These are phyloP conservation scores for Drosophila glabriapex DNA, from an alignment of 2,888 invertebrate genomes.

Conservation along the genomic window DNA sequence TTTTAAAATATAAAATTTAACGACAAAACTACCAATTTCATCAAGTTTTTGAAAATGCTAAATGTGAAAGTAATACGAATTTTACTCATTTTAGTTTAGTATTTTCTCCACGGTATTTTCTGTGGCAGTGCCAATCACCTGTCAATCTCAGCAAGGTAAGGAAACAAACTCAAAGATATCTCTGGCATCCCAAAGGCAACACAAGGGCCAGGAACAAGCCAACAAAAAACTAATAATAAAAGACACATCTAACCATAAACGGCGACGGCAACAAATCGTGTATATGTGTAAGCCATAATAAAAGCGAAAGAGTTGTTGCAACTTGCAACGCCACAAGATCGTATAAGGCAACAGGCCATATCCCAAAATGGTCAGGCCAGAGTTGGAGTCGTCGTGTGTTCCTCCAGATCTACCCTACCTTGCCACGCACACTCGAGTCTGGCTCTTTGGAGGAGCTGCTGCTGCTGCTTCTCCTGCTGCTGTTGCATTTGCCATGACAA, in stretches of 20 bases:
- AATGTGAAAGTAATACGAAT: background rate
- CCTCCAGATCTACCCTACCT: constrained; percentile 24
- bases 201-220: constrained; percentile 23
- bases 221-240: background rate
- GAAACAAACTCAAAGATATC: constrained; percentile 19
- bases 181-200: constrained; percentile 14
- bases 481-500: constrained; percentile 61
- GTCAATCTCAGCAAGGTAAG: constrained; percentile 39
- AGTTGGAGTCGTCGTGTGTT: constrained; percentile 13
- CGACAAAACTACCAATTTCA: background rate
- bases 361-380: constrained; percentile 72
- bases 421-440: constrained; percentile 30
- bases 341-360: constrained; percentile 72
- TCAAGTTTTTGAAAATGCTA: background rate
- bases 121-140: constrained; percentile 15
- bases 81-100: background rate
- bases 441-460: constrained; percentile 59
- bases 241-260: constrained; percentile 71
- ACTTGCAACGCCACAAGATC: constrained; percentile 33
- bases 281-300: constrained; percentile 42
- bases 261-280: constrained; percentile 55
- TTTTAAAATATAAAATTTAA: background rate
- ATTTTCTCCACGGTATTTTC: background rate
- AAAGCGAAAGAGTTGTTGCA: constrained; percentile 66
- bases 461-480: constrained; percentile 17